Evolutionary conservation across 1,140 invertebrate species (phyloP).

Genomic region (Euwallacea similis): DNA sequence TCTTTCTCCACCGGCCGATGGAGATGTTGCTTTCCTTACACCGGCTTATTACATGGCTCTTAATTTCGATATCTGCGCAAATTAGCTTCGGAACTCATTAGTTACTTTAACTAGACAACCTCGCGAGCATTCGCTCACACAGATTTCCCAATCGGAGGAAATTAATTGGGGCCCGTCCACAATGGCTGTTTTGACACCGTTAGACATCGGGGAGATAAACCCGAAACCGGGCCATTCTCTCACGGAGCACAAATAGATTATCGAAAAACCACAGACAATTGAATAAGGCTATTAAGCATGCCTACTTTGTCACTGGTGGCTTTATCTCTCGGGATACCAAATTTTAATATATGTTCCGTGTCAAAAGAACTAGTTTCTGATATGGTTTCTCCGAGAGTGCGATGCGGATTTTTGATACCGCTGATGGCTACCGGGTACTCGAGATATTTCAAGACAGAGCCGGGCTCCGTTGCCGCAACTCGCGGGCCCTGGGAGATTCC

Average conservation of each 20-base stretch:
- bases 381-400: conserved; percentile 17
- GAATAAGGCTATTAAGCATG: conserved; percentile 43
- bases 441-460: neutral
- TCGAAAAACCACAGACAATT: conserved; percentile 40
- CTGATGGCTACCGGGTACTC: conserved; percentile 27
- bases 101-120: neutral
- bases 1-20: neutral
- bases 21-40: neutral
- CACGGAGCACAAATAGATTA: conserved; percentile 26
- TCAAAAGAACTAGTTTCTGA: conserved; percentile 39
- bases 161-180: conserved; percentile 13
- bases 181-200: conserved; percentile 31
- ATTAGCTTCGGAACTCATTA: conserved; percentile 1
- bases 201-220: conserved; percentile 22
- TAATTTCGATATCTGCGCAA: conserved; percentile 3
- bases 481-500: too few relatives aligned
- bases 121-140: too few relatives aligned
- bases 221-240: conserved; percentile 26
- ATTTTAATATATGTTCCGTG: conserved; percentile 44
- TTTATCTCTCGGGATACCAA: conserved; percentile 35
- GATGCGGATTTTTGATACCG: conserved; percentile 39
- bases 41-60: neutral
- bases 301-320: conserved; percentile 42
- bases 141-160: neutral
- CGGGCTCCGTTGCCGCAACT: neutral